Evolutionary conservation across 2,888 invertebrate species (phyloP).

Genomic region (Antitype chi): DNA sequence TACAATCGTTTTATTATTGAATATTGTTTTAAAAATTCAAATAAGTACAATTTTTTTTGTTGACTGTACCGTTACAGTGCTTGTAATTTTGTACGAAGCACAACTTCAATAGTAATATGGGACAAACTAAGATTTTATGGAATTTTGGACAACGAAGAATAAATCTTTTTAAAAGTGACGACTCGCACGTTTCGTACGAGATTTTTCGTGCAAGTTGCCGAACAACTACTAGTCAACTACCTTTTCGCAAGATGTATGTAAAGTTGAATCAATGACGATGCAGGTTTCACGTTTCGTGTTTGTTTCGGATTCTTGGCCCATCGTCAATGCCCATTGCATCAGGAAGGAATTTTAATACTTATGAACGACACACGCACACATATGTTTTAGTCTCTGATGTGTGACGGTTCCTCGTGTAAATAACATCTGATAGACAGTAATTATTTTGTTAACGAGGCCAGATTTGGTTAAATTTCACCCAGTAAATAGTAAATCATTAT

Average conservation of each 20-base stretch:
- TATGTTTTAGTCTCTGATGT: conserved; percentile 16
- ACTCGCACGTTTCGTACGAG: too few species aligned
- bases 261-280: conserved; percentile 61
- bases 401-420: conserved; percentile 36
- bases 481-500: conserved; percentile 48
- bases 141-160: too few species aligned
- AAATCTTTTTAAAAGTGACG: too few species aligned
- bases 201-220: too few species aligned
- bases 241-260: conserved; percentile 45
- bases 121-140: too few species aligned
- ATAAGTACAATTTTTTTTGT: too few species aligned
- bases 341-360: conserved; percentile 75
- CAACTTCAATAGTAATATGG: too few species aligned
- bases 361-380: conserved; percentile 56
- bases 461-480: conserved; percentile 41
- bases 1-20: too few species aligned
- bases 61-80: too few species aligned
- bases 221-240: conserved; percentile 20
- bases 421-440: conserved; percentile 38
- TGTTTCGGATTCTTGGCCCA: conserved; percentile 75
- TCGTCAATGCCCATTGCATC: conserved; percentile 77
- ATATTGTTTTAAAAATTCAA: too few species aligned
- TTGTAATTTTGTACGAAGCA: too few species aligned
- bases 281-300: conserved; percentile 62
- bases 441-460: conserved; percentile 38